Evolutionary conservation across 2,888 invertebrate species (phyloP).

Genomic region (Junonia oenone): DNA sequence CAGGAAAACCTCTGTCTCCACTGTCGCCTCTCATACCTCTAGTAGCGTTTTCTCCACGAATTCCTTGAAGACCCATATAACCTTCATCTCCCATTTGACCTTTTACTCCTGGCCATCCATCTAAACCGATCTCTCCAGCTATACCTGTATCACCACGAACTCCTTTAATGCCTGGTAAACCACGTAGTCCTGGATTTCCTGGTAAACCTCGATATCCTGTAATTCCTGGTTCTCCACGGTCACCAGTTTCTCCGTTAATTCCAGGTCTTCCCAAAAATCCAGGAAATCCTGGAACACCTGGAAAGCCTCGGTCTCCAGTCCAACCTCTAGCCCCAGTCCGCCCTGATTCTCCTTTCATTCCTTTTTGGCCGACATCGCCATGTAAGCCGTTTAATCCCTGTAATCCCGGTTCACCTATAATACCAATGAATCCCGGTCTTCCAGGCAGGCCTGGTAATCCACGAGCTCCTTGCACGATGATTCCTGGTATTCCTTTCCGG

Average conservation of each 20-base stretch:
- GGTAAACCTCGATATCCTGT: conserved; percentile 85
- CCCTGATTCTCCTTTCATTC: conserved; percentile 80
- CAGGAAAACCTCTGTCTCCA: conserved; percentile 53
- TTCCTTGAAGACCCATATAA: conserved; percentile 74
- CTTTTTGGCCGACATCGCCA: conserved; percentile 68
- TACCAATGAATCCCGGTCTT: conserved; percentile 82
- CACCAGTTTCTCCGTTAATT: conserved; percentile 55
- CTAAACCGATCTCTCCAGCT: conserved; percentile 47
- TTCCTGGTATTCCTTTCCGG: conserved; percentile 60
- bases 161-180: conserved; percentile 48
- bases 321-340: conserved; percentile 51
- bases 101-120: conserved; percentile 60
- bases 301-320: conserved; percentile 53
- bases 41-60: conserved; percentile 74
- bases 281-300: conserved; percentile 64
- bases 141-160: conserved; percentile 42
- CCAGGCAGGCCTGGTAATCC: conserved; percentile 87
- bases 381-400: conserved; percentile 59
- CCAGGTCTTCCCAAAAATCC: conserved; percentile 59
- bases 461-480: conserved; percentile 79
- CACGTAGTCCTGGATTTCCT: conserved; percentile 73
- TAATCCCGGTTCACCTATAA: conserved; percentile 76
- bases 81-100: conserved; percentile 69
- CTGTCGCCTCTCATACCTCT: conserved; percentile 82
- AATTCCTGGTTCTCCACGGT: conserved; percentile 60